Percentiles rank a stretch among this genome's conserved stretches.
phyloP scores from a whole-genome alignment of 2,888 invertebrate genomes.

The Xestoiulus laeticollis region DNA sequence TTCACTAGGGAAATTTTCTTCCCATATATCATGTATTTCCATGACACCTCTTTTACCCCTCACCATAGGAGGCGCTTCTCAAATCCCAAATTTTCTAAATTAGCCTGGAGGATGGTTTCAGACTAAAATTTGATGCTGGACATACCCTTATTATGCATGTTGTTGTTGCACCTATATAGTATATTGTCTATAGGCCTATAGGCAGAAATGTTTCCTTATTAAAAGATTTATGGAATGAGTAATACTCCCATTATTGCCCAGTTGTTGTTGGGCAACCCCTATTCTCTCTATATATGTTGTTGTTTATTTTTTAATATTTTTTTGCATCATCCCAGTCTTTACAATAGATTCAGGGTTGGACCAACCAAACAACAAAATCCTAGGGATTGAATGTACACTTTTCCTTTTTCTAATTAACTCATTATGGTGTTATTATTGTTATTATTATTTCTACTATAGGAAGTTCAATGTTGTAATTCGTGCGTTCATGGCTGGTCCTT shows the following conservation, averaged over 20 bases:
- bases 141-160: not conserved
- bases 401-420: slow-evolving; percentile 27
- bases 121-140: not conserved
- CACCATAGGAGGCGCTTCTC: not conserved
- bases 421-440: not conserved
- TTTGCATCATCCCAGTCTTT: not conserved
- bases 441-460: not conserved
- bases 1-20: too few relatives aligned
- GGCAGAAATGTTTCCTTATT: not conserved
- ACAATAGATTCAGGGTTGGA: not conserved
- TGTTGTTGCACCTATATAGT: not conserved
- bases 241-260: not conserved
- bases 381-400: not conserved
- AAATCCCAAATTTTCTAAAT: not conserved
- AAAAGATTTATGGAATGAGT: slow-evolving; percentile 23
- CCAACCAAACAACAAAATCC: too few relatives aligned
- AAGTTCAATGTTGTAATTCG: not conserved
- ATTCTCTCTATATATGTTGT: not conserved
- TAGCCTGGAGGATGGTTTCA: not conserved
- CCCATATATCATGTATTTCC: too few relatives aligned
- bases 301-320: not conserved
- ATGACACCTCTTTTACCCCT: too few relatives aligned
- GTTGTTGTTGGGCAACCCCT: not conserved
- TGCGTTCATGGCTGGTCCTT: slow-evolving; percentile 1
- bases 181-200: too few relatives aligned